A percentile compares a stretch with the other conserved stretches of the same genome.
Evolutionary conservation across 2,113 vertebrate genomes (phyloP).

Genomic region (Tetrax tetrax): DNA sequence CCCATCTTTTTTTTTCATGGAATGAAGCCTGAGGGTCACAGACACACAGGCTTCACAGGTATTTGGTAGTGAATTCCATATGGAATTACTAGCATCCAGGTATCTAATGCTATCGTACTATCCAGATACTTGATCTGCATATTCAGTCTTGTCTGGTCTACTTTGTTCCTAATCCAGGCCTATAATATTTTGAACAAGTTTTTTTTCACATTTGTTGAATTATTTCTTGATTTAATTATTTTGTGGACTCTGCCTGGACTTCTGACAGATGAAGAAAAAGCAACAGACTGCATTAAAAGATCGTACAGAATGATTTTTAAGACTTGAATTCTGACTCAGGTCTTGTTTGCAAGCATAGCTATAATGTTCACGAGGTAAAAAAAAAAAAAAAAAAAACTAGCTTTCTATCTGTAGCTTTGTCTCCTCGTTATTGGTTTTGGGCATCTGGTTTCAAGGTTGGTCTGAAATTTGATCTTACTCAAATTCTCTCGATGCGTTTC

Average conservation of each 20-base stretch:
- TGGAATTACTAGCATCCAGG: neutral
- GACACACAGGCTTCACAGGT: neutral
- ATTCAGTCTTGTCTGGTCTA: neutral
- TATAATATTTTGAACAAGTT: neutral
- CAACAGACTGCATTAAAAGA: neutral
- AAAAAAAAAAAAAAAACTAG: neutral
- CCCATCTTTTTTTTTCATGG: neutral
- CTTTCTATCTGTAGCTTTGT: neutral
- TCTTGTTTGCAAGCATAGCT: neutral
- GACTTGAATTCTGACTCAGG: neutral
- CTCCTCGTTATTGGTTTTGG: constrained; percentile 15
- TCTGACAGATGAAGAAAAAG: neutral
- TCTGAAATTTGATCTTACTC: constrained; percentile 47
- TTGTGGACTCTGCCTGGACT: neutral
- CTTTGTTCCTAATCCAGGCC: neutral
- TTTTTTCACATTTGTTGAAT: neutral
- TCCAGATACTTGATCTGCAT: neutral
- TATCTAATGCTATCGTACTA: neutral
- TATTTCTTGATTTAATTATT: neutral
- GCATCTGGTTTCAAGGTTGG: constrained; percentile 47
- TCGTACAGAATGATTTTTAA: neutral
- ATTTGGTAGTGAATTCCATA: neutral
- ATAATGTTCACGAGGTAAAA: neutral
- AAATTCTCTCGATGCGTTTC: neutral
- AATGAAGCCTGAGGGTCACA: neutral